phyloP scores from a whole-genome alignment of 2,888 invertebrate genomes.

The Neocrepidodera transversa region DNA sequence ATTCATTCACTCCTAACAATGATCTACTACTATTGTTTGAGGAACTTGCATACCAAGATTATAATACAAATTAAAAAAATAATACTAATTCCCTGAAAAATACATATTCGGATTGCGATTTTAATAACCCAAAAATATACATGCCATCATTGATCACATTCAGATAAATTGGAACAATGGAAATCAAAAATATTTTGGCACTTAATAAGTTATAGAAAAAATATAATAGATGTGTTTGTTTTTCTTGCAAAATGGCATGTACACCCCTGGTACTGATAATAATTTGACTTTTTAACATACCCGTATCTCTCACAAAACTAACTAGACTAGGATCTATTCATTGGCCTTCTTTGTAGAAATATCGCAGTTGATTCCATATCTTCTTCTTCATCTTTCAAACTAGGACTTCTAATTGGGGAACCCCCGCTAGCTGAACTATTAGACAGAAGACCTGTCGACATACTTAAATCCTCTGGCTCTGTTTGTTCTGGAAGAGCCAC shows the following conservation, averaged over 20 bases:
- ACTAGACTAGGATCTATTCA: constrained; percentile 52
- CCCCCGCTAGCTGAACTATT: constrained; percentile 61
- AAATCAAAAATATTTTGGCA: too few relatives aligned
- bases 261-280: constrained; percentile 20
- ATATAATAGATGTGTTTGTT: too few relatives aligned
- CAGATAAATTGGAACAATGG: too few relatives aligned
- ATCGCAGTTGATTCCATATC: constrained; percentile 64
- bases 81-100: constrained; percentile 49
- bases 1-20: constrained; percentile 40
- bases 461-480: constrained; percentile 89
- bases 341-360: constrained; percentile 59
- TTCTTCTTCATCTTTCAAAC: constrained; percentile 62
- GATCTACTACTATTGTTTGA: constrained; percentile 49
- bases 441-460: constrained; percentile 66
- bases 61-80: constrained; percentile 48
- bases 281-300: constrained; percentile 46
- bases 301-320: constrained; percentile 42
- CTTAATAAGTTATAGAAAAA: neutral
- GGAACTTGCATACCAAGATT: constrained; percentile 60
- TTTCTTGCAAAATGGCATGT: neutral
- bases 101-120: constrained; percentile 21
- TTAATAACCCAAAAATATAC: neutral
- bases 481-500: constrained; percentile 79
- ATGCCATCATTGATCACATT: too few relatives aligned
- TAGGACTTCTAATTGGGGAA: constrained; percentile 60